Base-by-base conservation (phyloP, 2,113 vertebrate species). In the Peromyscus leucopus region DNA sequence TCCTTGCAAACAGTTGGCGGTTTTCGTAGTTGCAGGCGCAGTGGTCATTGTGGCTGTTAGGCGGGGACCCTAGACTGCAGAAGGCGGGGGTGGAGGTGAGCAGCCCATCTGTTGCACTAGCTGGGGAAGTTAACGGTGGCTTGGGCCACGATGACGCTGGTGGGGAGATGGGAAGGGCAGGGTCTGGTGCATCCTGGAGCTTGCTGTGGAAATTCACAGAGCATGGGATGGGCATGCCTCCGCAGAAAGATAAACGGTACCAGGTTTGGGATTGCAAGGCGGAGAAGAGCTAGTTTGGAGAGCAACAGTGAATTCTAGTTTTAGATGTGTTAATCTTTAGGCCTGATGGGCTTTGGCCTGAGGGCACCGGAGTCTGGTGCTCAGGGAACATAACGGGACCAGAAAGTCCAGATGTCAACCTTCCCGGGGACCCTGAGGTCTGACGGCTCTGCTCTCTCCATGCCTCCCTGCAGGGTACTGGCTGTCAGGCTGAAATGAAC, bases 401-500 rank as follows among this genome's bases (percentile, higher is more conserved):
- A 10, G 48, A 78, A 55, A 13, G 26, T 31, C 36, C 7, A 84
- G 65, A 89, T 46, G 36, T 46, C 36, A n/a, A 6, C 61, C 84
- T 51, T 17, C 26, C 71, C 7, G 31, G 21, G 11, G 9, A 67
- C 89, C 69, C 85, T 22, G 76, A 21, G 2, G 3, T 72, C 57
- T 96, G 63, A 96, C 48, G 9, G 57, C 91, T 39, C 94, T 7
- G 0, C 65, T 94, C 36, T 96, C 75, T 95, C 85, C 7, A 1
- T 85, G 39, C 90, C 65, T 91, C 65, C 87, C 71, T 39, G 6
- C 97, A 98, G 98, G 97, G 97, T 96, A 22, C 97, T 69, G 91
- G 96, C 97, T 96, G 95, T 96, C 92, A 89, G 88, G 98, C 98
- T 98, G 98, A 98, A 92, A 98, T 98, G 98, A 98, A 89, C 97